Evolutionary conservation across 2,113 vertebrate species (phyloP).

Genomic region (Blennius ocellaris): DNA sequence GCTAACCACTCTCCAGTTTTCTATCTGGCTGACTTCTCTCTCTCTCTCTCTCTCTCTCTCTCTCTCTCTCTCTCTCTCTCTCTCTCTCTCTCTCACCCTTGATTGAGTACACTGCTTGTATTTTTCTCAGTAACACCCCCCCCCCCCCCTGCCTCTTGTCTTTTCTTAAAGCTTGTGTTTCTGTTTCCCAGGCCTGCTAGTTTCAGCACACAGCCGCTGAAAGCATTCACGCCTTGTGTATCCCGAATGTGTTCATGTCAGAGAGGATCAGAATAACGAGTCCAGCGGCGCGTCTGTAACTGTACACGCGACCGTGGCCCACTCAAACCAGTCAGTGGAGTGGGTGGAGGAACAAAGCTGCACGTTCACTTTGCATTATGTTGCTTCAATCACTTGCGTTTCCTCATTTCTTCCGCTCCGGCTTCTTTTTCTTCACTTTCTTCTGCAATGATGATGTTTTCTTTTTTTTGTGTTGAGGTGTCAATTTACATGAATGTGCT

Average conservation of each 20-base stretch:
- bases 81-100: slow-evolving; percentile 15
- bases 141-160: slow-evolving; percentile 1
- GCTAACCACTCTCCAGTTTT: slow-evolving; percentile 69
- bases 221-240: slow-evolving; percentile 36
- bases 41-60: slow-evolving; percentile 46
- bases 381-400: slow-evolving; percentile 28
- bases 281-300: slow-evolving; percentile 24
- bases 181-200: slow-evolving; percentile 51
- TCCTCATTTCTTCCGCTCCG: slow-evolving; percentile 40
- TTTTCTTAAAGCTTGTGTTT: slow-evolving; percentile 37
- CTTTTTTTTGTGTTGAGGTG: slow-evolving; percentile 11
- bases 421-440: slow-evolving; percentile 15
- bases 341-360: slow-evolving; percentile 47
- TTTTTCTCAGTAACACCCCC: slow-evolving; percentile 48
- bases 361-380: slow-evolving; percentile 15
- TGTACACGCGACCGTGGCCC: slow-evolving; percentile 14
- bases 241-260: slow-evolving; percentile 55
- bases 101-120: slow-evolving; percentile 60
- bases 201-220: slow-evolving; percentile 18
- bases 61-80: not conserved
- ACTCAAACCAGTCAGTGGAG: slow-evolving; percentile 7
- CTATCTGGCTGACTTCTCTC: slow-evolving; percentile 69
- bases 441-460: slow-evolving; percentile 10
- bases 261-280: slow-evolving; percentile 49
- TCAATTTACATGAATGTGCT: not conserved